phyloP scores from a whole-genome alignment of 2,797 vertebrate species.

The Crypturellus tataupa region DNA sequence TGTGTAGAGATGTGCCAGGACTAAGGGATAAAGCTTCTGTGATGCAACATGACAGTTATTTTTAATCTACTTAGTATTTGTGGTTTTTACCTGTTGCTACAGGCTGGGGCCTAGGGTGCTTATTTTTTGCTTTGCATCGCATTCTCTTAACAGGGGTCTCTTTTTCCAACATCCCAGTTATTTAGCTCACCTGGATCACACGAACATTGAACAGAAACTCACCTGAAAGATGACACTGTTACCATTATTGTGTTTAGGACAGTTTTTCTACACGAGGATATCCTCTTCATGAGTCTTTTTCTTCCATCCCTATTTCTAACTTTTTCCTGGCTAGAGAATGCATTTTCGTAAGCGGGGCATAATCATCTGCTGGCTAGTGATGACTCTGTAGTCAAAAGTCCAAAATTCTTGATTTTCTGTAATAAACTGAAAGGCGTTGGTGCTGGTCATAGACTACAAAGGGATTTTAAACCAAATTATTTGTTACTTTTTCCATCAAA shows the following conservation, averaged over 20 bases:
- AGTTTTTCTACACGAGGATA: background rate
- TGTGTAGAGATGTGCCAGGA: background rate
- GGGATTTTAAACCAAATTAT: background rate
- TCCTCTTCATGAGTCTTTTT: background rate
- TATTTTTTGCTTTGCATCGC: background rate
- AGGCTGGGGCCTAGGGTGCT: background rate
- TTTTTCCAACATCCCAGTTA: background rate
- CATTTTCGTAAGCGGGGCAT: background rate
- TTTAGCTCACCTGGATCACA: background rate
- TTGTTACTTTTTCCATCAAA: background rate
- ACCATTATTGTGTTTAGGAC: background rate
- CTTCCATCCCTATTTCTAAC: background rate
- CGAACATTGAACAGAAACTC: background rate
- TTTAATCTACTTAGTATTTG: conserved; percentile 37
- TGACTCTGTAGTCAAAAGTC: background rate
- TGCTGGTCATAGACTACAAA: background rate
- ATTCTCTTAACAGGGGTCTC: background rate
- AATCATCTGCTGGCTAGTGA: background rate
- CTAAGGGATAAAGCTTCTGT: background rate
- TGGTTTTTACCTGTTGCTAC: conserved; percentile 15
- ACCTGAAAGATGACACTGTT: background rate
- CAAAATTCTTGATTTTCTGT: background rate
- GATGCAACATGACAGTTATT: background rate
- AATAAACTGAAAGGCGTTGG: background rate
- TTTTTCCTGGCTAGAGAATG: background rate